These are phyloP conservation scores for Peromyscus aztecus DNA, from an alignment of 2,797 vertebrate species.

Conservation along the genomic window DNA sequence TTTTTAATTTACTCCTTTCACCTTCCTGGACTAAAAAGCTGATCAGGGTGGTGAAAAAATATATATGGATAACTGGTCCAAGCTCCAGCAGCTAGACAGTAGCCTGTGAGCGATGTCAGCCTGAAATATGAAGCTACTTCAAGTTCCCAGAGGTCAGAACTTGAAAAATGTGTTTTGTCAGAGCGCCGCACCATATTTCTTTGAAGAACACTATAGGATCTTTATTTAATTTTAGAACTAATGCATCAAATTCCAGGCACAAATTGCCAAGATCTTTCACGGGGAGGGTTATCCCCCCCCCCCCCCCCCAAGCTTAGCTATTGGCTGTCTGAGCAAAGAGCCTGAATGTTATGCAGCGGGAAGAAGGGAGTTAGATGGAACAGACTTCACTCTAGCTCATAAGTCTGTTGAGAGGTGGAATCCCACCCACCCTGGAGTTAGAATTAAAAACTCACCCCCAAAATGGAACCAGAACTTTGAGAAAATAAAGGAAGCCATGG, in stretches of 20 bases:
- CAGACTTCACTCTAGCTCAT: not conserved
- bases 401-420: not conserved
- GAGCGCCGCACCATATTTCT: conserved; percentile 61
- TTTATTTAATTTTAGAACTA: conserved; percentile 77
- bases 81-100: conserved; percentile 67
- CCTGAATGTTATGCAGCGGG: too few relatives aligned
- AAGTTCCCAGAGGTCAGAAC: conserved; percentile 63
- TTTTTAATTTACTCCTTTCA: conserved; percentile 45
- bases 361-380: not conserved
- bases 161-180: conserved; percentile 69
- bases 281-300: not conserved
- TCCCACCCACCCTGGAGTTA: not conserved
- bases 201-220: conserved; percentile 63
- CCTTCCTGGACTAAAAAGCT: conserved; percentile 74
- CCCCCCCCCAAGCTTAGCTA: not conserved
- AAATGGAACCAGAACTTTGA: not conserved
- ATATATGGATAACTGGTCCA: conserved; percentile 48
- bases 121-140: conserved; percentile 61
- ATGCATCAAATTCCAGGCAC: conserved; percentile 68
- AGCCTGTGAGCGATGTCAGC: conserved; percentile 62
- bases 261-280: conserved; percentile 65
- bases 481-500: not conserved
- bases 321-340: not conserved
- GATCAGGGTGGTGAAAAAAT: conserved; percentile 65
- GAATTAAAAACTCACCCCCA: conserved; percentile 6